These are phyloP conservation scores for Leptarthrus brevirostris DNA, from an alignment of 2,888 invertebrate genomes.

Conservation along the genomic window DNA sequence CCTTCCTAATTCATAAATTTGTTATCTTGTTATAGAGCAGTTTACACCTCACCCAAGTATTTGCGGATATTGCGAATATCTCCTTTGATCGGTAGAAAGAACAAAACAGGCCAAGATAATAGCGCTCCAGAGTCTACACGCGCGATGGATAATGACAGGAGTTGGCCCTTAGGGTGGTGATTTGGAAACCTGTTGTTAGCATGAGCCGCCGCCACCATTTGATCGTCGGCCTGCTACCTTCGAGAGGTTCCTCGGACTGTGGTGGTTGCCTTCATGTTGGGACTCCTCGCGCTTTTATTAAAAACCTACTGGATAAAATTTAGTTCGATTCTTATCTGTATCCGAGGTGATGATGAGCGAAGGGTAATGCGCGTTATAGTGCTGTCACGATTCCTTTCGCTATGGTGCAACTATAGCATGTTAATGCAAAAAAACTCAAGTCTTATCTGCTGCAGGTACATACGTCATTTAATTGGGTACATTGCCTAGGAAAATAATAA, in stretches of 20 bases:
- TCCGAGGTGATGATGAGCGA: slow-evolving; percentile 41
- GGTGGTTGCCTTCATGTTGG: slow-evolving; percentile 6
- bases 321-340: slow-evolving; percentile 27
- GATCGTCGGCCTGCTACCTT: slow-evolving; percentile 30
- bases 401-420: neutral
- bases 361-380: slow-evolving; percentile 20
- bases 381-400: slow-evolving; percentile 25
- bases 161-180: slow-evolving; percentile 45
- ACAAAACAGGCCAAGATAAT: slow-evolving; percentile 30
- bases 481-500: neutral
- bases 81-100: slow-evolving; percentile 27
- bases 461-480: neutral
- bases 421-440: neutral
- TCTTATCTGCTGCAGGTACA: neutral
- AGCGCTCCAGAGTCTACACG: slow-evolving; percentile 45
- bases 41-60: slow-evolving; percentile 46
- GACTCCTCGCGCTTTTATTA: slow-evolving; percentile 29
- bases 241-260: slow-evolving; percentile 7
- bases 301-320: slow-evolving; percentile 25
- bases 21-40: slow-evolving; percentile 49
- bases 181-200: slow-evolving; percentile 48
- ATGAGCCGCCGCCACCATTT: slow-evolving; percentile 39
- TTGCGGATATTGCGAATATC: slow-evolving; percentile 31
- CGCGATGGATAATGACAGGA: slow-evolving; percentile 48
- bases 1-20: slow-evolving; percentile 50